These are phyloP conservation scores for Cladorhizidae sp. DNA, from an alignment of 37 sponge, comb jelly and placozoan genomes.

Conservation along the genomic window DNA sequence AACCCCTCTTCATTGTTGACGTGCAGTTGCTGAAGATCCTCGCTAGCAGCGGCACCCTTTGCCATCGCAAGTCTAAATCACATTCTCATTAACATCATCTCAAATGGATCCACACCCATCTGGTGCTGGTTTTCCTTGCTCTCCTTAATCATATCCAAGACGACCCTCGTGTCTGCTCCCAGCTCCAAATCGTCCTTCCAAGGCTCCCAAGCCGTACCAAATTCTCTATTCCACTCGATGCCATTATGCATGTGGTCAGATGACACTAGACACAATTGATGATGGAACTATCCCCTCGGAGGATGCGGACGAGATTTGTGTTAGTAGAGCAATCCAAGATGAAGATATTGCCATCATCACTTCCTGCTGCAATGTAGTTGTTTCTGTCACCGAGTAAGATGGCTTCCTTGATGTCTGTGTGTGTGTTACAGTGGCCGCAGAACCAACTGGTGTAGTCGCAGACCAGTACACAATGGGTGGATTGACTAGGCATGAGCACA, in stretches of 20 bases:
- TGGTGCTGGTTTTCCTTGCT: conserved; percentile 63
- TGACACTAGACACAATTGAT: conserved; percentile 93
- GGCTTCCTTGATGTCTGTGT: conserved; percentile 99
- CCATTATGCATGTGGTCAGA: conserved; percentile 58
- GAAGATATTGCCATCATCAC: conserved; percentile 92
- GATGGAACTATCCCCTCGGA: conserved; percentile 80
- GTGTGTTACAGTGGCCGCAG: conserved; percentile 88
- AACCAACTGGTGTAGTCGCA: conserved; percentile 76
- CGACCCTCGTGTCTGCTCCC: not conserved
- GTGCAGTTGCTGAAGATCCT: not conserved
- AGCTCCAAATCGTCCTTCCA: not conserved
- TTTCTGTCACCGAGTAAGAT: conserved; percentile 86
- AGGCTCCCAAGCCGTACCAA: conserved; percentile 81
- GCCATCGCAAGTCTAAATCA: conserved; percentile 31
- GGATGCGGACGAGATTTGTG: conserved; percentile 66
- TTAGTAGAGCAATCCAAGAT: conserved; percentile 85
- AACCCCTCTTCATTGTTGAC: conserved; percentile 7
- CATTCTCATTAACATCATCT: conserved; percentile 84
- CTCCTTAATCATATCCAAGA: conserved; percentile 16
- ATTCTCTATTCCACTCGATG: conserved; percentile 89
- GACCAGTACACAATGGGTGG: conserved; percentile 11
- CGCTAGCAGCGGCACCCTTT: not conserved
- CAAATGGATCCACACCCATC: conserved; percentile 78
- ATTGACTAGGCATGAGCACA: conserved; percentile 29
- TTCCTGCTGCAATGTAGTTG: conserved; percentile 90